Conservation (phyloP, 2,797 vertebrate genomes). For the Leptoclinus maculatus region DNA sequence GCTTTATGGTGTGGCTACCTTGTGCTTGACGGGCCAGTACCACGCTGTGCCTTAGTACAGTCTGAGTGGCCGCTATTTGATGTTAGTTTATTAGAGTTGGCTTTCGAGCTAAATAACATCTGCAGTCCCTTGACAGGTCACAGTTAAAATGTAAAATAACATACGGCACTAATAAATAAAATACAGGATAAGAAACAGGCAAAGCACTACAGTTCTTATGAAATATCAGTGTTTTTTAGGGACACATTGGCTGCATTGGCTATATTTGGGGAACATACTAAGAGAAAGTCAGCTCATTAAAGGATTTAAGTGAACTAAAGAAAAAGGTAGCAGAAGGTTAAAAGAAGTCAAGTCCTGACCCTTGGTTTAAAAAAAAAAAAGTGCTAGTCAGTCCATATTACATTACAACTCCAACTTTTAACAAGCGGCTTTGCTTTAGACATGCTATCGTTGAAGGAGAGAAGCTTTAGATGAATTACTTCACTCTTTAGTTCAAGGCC, state of each 20-base stretch:
- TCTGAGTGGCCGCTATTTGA: neutral
- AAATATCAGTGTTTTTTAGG: neutral
- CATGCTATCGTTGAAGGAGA: conserved; percentile 47
- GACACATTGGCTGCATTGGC: neutral
- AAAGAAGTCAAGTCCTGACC: conserved; percentile 3
- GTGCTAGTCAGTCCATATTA: conserved; percentile 30
- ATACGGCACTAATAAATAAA: neutral
- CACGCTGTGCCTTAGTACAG: neutral
- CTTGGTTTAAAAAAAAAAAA: conserved; percentile 7
- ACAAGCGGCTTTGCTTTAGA: conserved; percentile 37
- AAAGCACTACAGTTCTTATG: neutral
- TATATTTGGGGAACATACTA: neutral
- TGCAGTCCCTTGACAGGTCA: neutral
- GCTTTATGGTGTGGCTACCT: neutral
- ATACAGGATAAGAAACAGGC: neutral
- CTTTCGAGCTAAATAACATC: neutral
- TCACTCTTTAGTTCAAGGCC: conserved; percentile 36
- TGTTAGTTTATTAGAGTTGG: neutral
- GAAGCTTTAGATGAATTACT: conserved; percentile 37
- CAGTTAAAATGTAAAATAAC: no score
- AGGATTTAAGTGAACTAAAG: neutral
- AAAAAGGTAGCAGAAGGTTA: neutral
- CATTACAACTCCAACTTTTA: conserved; percentile 40
- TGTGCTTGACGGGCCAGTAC: neutral
- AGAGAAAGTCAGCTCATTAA: neutral